Evolutionary conservation across 2,113 vertebrate genomes (phyloP), one percentile per base, ranked within the genome.

Genomic region (Propithecus coquereli): DNA sequence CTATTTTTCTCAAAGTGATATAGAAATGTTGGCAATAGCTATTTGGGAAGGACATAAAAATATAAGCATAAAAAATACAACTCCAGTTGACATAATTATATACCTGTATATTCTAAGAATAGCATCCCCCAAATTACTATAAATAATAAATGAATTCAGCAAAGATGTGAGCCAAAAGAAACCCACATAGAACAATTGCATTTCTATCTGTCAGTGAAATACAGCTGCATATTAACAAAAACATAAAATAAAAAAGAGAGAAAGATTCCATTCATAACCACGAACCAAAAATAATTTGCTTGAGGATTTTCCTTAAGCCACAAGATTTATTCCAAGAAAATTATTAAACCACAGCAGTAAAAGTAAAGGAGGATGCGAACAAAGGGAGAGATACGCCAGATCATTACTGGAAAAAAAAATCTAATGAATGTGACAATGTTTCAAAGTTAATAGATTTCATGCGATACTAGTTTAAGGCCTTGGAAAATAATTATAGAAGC

Each of bases 21-120:
- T 92, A 79, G 83, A 86, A 96, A 95, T 80, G 66, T 37, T 93
- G 68, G n/a, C 34, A 71, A 91, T 86, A 73, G 65, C 91, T 94
- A 65, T 94, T 95, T 84, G 84, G 40, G 32, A 92, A 96, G 30
- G 61, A 71, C 17, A 82, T 94, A 90, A 87, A 85, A 86, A 84
- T 92, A 89, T 73, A 89, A 68, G 61, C 20, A 71, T 91, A 47
- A 81, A 96, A 97, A 92, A 90, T 61, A 79, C 30, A 88, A 68
- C 73, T 90, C 77, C 80, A 94, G 79, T 30, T 90, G 94, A 87
- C 73, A 54, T 93, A 73, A 96, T 96, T 95, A 94, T 79, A 95
- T 66, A 90, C 61, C 82, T 94, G 76, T 93, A 87, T 90, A 79
- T 95, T 96, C 96, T 94, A 97, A 96, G 91, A 95, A 98, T 96